Evolutionary conservation across 2,888 invertebrate species (phyloP).

Genomic region (Balanococcus diminutus): DNA sequence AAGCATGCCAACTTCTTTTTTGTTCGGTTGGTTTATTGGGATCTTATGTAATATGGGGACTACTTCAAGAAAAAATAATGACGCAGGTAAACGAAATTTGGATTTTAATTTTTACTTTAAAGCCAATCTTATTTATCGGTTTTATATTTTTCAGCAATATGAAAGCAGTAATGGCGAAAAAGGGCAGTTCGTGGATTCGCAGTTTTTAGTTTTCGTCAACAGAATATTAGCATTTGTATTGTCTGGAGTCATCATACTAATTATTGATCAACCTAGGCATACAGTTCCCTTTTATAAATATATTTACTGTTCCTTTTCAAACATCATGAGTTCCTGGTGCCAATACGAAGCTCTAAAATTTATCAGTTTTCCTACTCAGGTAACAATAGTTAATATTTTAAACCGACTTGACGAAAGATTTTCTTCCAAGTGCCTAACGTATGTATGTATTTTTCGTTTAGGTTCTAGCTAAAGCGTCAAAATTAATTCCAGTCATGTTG

Average conservation of each 20-base stretch:
- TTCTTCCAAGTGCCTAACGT: too few species aligned
- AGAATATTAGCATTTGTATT: constrained; percentile 82
- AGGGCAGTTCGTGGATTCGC: constrained; percentile 86
- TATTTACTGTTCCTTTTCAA: constrained; percentile 93
- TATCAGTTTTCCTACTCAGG: constrained; percentile 97
- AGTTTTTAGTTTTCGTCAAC: constrained; percentile 96
- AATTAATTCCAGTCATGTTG: constrained; percentile 96
- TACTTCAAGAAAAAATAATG: constrained; percentile 98
- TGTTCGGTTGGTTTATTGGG: constrained; percentile 56
- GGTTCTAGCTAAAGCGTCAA: constrained; percentile 95
- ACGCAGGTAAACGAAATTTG: constrained; percentile 69
- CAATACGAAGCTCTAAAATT: constrained; percentile 99
- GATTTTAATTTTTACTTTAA: background rate
- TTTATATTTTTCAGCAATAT: constrained; percentile 67
- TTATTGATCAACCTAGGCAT: constrained; percentile 70
- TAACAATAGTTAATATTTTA: too few species aligned
- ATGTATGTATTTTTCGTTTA: too few species aligned
- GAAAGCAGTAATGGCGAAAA: constrained; percentile 68
- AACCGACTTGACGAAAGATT: too few species aligned
- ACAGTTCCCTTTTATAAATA: constrained; percentile 92
- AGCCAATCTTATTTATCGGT: background rate
- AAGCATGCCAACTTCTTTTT: constrained; percentile 39
- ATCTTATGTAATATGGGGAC: constrained; percentile 81
- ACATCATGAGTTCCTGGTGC: constrained; percentile 98
- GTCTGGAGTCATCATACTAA: constrained; percentile 70